Evolutionary conservation across 2,888 invertebrate species (phyloP), one percentile per base, ranked within the genome.

Genomic region (Creontiades dilutus): DNA sequence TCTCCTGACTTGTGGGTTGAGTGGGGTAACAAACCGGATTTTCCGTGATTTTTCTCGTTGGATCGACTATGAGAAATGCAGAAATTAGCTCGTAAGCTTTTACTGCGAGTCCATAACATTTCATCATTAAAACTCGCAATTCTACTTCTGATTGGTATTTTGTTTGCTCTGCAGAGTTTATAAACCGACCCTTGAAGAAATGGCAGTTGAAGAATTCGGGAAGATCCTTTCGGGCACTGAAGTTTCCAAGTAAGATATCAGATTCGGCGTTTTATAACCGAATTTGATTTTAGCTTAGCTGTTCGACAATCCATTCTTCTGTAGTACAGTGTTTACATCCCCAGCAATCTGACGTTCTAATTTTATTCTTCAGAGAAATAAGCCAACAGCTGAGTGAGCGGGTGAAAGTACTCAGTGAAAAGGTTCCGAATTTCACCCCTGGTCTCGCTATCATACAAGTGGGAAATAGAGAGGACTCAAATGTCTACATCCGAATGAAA

Each of bases 401-500:
- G 92, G 96, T 98, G 5, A 92, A 93, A 5, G 93, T 94, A 88
- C 93, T 97, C 91, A 76, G 90, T 19, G 52, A 90, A 28, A 89
- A 68, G 19, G 37, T 92, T 55, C 91, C 91, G 4, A 89, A 89
- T 82, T 98, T 97, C 93, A 93, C 93, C 91, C 96, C 97, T 0
- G 96, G 96, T 16, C 94, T 99, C 91, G 97, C 98, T 28, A 98
- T 99, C 93, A 97, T 99, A 78, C 97, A 99, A 95, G 99, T 99
- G 91, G 99, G 99, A 14, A 97, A 96, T 0, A 95, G 99, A 0
- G 98, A 98, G 93, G 99, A 99, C 94, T 99, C 99, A 78, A 99
- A 99, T 94, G 99, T 99, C 7, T 99, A 99, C 94, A 99, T 99
- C 93, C 95, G 98, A 55, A 98, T 97, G 96, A 99, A 99, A 94